Conservation (phyloP, 1,140 invertebrate species). For the Trichonephila inaurata region DNA sequence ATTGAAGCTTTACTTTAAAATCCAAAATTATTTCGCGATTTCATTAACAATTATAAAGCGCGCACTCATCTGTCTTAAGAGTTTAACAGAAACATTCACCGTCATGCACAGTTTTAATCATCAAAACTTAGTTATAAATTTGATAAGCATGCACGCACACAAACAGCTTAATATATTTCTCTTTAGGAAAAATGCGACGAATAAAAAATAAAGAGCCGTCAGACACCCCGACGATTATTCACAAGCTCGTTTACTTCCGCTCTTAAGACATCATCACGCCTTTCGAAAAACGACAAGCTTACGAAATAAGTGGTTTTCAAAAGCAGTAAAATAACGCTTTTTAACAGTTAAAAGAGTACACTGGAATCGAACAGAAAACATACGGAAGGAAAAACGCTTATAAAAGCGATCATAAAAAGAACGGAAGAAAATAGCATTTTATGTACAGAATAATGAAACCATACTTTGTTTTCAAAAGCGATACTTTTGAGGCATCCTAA, state of each 20-base stretch:
- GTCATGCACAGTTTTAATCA: background rate
- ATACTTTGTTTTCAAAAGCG: too few relatives aligned
- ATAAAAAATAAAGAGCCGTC: slow-evolving; percentile 10
- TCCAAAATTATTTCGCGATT: too few relatives aligned
- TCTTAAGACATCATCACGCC: background rate
- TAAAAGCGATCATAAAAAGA: background rate
- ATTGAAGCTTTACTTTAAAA: too few relatives aligned
- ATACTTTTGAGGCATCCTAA: too few relatives aligned
- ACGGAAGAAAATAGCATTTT: too few relatives aligned
- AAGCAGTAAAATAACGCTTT: background rate
- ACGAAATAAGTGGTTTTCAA: background rate
- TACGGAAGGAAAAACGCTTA: background rate
- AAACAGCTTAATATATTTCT: background rate
- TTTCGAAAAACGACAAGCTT: background rate
- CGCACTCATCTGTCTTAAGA: too few relatives aligned
- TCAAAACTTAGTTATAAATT: background rate
- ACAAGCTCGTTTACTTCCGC: slow-evolving; percentile 4
- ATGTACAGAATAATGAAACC: too few relatives aligned
- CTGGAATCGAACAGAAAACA: background rate
- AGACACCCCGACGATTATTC: background rate
- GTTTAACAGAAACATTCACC: too few relatives aligned
- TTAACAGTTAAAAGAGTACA: background rate
- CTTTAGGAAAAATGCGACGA: background rate
- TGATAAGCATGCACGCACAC: background rate
- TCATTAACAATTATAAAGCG: background rate